Evolutionary conservation across 2,888 invertebrate genomes (phyloP).

Genomic region (Tridacna gigas): DNA sequence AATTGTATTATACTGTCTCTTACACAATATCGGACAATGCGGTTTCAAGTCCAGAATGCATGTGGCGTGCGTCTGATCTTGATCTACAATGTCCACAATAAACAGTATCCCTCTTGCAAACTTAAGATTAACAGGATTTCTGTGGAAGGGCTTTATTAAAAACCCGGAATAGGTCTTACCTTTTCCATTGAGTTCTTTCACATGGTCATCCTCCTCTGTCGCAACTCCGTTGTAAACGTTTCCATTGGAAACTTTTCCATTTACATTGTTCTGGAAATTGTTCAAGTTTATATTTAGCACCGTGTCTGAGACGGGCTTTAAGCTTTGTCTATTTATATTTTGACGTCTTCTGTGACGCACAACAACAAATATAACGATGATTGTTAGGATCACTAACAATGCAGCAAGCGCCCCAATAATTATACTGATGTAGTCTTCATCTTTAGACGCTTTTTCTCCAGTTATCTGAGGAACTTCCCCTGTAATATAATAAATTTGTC

Average conservation of each 20-base stretch:
- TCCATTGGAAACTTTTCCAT: conserved; percentile 84
- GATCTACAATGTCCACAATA: too few species aligned
- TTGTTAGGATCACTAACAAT: conserved; percentile 88
- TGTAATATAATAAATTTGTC: neutral
- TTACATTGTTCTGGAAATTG: conserved; percentile 83
- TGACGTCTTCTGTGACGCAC: conserved; percentile 78
- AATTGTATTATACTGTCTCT: too few species aligned
- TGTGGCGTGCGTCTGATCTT: too few species aligned
- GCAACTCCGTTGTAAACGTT: conserved; percentile 85
- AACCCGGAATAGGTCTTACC: conserved; percentile 45
- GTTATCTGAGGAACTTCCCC: conserved; percentile 30
- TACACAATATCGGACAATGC: too few species aligned
- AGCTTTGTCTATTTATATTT: conserved; percentile 76
- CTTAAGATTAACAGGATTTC: too few species aligned
- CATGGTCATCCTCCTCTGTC: conserved; percentile 83
- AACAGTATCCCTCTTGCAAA: too few species aligned
- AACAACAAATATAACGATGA: conserved; percentile 90
- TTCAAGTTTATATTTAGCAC: conserved; percentile 89
- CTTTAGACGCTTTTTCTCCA: conserved; percentile 61
- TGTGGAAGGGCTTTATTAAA: too few species aligned
- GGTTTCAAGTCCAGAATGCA: too few species aligned
- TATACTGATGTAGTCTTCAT: conserved; percentile 79
- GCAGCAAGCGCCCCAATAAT: conserved; percentile 88
- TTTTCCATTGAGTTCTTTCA: conserved; percentile 72
- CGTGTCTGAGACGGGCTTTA: conserved; percentile 77